phyloP scores from a whole-genome alignment of 1,140 invertebrate genomes.

The Andrena cerasifolii region DNA sequence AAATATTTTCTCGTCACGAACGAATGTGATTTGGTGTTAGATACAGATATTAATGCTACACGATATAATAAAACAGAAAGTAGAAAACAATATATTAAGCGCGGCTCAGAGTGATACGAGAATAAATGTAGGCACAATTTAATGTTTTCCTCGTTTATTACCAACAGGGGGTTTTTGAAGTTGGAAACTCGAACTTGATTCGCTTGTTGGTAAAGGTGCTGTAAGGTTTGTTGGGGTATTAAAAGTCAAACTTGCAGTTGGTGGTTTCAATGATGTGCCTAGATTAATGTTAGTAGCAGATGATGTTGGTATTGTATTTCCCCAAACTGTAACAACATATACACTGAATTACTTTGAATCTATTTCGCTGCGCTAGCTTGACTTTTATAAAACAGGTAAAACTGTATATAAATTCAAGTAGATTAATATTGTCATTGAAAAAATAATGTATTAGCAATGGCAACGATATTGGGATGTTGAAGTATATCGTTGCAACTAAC shows the following conservation, averaged over 20 bases:
- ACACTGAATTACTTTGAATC: conserved; percentile 48
- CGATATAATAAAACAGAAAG: not conserved
- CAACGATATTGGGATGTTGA: not conserved
- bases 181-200: conserved; percentile 83
- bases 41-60: conserved; percentile 7
- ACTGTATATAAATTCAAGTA: not conserved
- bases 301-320: conserved; percentile 72
- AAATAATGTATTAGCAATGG: not conserved
- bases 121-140: conserved; percentile 48
- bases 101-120: not conserved
- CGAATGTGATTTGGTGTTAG: not conserved
- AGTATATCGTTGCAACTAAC: not conserved
- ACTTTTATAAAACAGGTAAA: conserved; percentile 37
- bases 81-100: not conserved
- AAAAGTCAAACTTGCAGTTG: conserved; percentile 80
- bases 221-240: conserved; percentile 78
- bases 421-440: not conserved
- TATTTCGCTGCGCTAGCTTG: not conserved
- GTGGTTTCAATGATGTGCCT: conserved; percentile 82
- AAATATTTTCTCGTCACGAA: not conserved
- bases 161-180: conserved; percentile 88
- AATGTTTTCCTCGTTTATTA: conserved; percentile 88
- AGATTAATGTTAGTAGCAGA: conserved; percentile 80
- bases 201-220: conserved; percentile 74
- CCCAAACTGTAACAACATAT: conserved; percentile 76